Conservation (phyloP, 2,888 invertebrate genomes). For the Tenthredo amoena region DNA sequence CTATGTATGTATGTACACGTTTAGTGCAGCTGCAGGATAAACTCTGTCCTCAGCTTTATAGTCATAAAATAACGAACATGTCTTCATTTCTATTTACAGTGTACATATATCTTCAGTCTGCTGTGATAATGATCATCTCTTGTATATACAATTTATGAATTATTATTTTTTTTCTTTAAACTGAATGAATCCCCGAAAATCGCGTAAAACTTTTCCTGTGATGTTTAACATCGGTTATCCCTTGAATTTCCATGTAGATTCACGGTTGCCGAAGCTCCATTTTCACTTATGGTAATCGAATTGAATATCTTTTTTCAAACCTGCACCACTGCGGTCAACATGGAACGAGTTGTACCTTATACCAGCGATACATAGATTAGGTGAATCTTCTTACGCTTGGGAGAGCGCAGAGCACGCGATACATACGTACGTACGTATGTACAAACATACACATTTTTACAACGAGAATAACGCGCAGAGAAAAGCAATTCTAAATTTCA, state of each 20-base stretch:
- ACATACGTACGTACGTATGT: neutral
- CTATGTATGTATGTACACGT: neutral
- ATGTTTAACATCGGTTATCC: neutral
- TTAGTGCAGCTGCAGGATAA: neutral
- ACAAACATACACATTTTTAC: neutral
- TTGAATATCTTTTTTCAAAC: neutral
- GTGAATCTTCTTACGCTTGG: constrained; percentile 35
- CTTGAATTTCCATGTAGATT: neutral
- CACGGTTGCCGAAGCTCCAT: neutral
- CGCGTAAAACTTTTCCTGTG: neutral
- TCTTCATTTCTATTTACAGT: neutral
- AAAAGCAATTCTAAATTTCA: constrained; percentile 19
- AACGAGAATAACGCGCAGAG: neutral
- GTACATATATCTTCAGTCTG: neutral
- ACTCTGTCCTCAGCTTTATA: neutral
- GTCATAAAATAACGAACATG: neutral
- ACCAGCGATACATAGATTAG: constrained; percentile 19
- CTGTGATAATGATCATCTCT: neutral
- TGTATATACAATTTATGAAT: neutral
- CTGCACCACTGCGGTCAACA: neutral
- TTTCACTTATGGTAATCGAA: constrained; percentile 36
- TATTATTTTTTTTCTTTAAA: too few species aligned
- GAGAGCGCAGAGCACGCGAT: constrained; percentile 38
- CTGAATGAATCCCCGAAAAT: neutral
- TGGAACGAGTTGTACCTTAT: neutral